These are phyloP conservation scores for Serilophus lunatus DNA, from an alignment of 2,113 vertebrate species.

Conservation along the genomic window DNA sequence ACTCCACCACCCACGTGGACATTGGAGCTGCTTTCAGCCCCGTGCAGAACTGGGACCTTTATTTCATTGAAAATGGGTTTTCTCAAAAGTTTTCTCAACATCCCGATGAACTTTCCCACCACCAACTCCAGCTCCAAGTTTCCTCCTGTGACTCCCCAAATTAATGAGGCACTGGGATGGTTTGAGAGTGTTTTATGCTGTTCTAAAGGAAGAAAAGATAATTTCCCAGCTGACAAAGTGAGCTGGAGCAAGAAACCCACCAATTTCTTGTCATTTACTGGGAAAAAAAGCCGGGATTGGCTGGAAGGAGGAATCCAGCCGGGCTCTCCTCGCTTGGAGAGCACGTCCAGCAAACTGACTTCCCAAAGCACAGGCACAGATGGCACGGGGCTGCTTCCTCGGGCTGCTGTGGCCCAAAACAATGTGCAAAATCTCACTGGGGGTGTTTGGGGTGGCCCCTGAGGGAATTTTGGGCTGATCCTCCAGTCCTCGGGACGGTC, in stretches of 20 bases:
- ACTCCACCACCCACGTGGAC: accelerated
- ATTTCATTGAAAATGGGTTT: neutral
- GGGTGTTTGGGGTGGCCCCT: accelerated
- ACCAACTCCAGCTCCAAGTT: neutral
- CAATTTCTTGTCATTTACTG: neutral
- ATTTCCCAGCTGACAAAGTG: neutral
- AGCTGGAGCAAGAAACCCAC: accelerated
- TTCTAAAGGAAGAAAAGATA: neutral
- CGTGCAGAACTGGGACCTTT: neutral
- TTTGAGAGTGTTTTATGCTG: neutral
- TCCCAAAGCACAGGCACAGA: neutral
- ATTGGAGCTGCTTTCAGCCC: neutral
- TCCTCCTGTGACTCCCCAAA: neutral
- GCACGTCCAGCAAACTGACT: neutral
- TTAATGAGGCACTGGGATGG: neutral
- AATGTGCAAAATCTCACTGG: accelerated
- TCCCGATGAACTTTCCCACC: accelerated
- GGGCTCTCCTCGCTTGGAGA: neutral
- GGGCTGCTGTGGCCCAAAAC: neutral
- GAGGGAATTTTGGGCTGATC: accelerated
- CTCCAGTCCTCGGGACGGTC: accelerated
- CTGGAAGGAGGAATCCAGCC: neutral
- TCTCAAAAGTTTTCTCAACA: accelerated
- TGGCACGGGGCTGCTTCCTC: neutral
- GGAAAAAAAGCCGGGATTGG: neutral